phyloP scores from a whole-genome alignment of 2,797 vertebrate species.

The Phoxinus dragarum region DNA sequence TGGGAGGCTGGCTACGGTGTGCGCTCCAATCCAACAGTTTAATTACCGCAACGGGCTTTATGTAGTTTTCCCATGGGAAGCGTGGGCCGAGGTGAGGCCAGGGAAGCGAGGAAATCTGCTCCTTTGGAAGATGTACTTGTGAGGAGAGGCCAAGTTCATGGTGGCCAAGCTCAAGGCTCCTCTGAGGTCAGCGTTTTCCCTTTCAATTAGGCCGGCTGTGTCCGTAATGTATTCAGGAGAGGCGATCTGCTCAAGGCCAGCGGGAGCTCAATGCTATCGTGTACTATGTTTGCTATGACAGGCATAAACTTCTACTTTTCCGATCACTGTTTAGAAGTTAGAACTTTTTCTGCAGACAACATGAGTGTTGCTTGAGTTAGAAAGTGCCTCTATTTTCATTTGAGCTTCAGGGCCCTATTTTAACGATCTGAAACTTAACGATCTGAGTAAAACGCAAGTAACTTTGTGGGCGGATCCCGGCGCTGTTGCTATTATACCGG shows the following conservation, averaged over 20 bases:
- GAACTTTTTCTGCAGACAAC: not conserved
- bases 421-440: no score
- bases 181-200: slow-evolving; percentile 67
- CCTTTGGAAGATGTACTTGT: slow-evolving; percentile 59
- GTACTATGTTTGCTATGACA: not conserved
- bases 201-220: slow-evolving; percentile 71
- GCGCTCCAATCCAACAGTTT: slow-evolving; percentile 68
- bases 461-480: no score
- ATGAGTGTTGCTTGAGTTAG: not conserved
- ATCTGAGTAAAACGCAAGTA: no score
- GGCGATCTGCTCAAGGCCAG: slow-evolving; percentile 54
- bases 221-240: slow-evolving; percentile 53
- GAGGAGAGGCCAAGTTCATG: slow-evolving; percentile 67
- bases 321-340: not conserved
- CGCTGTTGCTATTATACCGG: no score
- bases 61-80: slow-evolving; percentile 49
- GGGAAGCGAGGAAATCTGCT: slow-evolving; percentile 27
- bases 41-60: slow-evolving; percentile 72
- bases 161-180: slow-evolving; percentile 56
- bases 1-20: slow-evolving; percentile 61
- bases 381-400: not conserved
- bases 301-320: not conserved
- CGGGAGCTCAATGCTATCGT: slow-evolving; percentile 15
- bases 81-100: slow-evolving; percentile 27
- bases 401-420: not conserved